Percentiles rank a stretch among this genome's conserved stretches.
Conservation (phyloP, 35 echinoderm and acorn worm species). For the Apostichopus parvimensis region DNA sequence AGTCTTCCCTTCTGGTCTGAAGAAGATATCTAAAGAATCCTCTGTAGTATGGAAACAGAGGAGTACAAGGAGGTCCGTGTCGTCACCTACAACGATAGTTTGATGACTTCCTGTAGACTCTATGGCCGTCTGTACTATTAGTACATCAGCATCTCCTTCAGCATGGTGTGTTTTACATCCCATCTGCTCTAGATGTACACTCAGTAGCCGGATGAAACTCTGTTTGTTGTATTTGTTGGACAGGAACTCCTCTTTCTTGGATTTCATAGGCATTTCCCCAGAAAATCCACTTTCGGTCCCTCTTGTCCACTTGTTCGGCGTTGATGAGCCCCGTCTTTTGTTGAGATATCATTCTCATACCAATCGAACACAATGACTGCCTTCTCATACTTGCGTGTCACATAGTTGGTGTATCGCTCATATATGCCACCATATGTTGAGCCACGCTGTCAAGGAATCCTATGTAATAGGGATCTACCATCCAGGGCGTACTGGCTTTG, state of each 20-base stretch:
- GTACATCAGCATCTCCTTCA: slow-evolving; percentile 39
- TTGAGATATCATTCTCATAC: slow-evolving; percentile 48
- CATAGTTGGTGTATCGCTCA: slow-evolving; percentile 49
- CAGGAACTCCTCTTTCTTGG: slow-evolving; percentile 59
- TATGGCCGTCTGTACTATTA: slow-evolving; percentile 31
- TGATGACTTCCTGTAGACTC: background rate
- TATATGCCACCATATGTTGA: slow-evolving; percentile 55
- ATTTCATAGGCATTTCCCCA: slow-evolving; percentile 38
- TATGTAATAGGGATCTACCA: slow-evolving; percentile 54
- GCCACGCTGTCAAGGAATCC: slow-evolving; percentile 44
- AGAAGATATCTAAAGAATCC: slow-evolving; percentile 1
- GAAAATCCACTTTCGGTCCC: slow-evolving; percentile 45
- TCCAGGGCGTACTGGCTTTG: background rate
- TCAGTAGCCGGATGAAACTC: slow-evolving; percentile 42
- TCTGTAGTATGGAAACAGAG: slow-evolving; percentile 15
- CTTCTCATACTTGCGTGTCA: slow-evolving; percentile 48
- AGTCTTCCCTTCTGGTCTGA: slow-evolving; percentile 44
- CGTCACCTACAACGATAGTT: slow-evolving; percentile 38
- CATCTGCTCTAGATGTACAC: slow-evolving; percentile 38
- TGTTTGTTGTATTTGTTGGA: slow-evolving; percentile 64
- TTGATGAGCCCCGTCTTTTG: slow-evolving; percentile 55
- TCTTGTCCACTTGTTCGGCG: slow-evolving; percentile 32
- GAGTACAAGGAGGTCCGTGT: slow-evolving; percentile 37
- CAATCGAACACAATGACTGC: slow-evolving; percentile 58
- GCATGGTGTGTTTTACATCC: slow-evolving; percentile 57